Conservation (phyloP, 2,888 invertebrate genomes). For the Nomada goodeniana region DNA sequence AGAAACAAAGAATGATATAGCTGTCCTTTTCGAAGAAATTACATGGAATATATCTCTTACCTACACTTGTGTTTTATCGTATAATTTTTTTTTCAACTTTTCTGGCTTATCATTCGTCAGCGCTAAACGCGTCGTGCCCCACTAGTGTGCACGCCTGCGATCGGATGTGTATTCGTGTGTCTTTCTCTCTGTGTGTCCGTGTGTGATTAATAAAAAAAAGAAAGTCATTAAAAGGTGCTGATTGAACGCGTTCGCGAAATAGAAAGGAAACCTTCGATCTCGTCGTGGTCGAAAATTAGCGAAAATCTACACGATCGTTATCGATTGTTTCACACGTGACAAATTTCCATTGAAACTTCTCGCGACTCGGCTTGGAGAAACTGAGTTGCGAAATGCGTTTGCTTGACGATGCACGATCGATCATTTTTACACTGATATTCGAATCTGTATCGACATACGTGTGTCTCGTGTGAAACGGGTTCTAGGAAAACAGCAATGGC, state of each 20-base stretch:
- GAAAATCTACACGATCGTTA: slow-evolving; percentile 11
- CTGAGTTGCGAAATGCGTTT: no score
- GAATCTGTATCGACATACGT: no score
- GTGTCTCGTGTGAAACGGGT: no score
- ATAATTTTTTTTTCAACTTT: slow-evolving; percentile 32
- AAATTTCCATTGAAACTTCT: no score
- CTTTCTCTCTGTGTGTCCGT: neutral
- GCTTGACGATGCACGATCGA: no score
- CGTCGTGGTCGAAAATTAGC: neutral
- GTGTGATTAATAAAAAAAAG: slow-evolving; percentile 15
- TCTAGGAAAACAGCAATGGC: neutral
- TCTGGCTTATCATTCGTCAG: slow-evolving; percentile 42
- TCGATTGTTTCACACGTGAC: neutral
- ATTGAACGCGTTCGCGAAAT: slow-evolving; percentile 14
- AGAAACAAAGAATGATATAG: slow-evolving; percentile 47
- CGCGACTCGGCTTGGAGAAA: no score
- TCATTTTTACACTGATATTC: no score
- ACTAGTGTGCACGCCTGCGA: slow-evolving; percentile 60
- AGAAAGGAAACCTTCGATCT: neutral
- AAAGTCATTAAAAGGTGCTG: slow-evolving; percentile 1
- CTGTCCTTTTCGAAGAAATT: slow-evolving; percentile 54
- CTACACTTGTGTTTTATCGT: slow-evolving; percentile 46
- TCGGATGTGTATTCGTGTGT: slow-evolving; percentile 43
- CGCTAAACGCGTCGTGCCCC: slow-evolving; percentile 60
- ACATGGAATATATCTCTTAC: slow-evolving; percentile 65